Evolutionary conservation across 2,888 invertebrate genomes (phyloP).

Genomic region (Pseudanteris insignis): DNA sequence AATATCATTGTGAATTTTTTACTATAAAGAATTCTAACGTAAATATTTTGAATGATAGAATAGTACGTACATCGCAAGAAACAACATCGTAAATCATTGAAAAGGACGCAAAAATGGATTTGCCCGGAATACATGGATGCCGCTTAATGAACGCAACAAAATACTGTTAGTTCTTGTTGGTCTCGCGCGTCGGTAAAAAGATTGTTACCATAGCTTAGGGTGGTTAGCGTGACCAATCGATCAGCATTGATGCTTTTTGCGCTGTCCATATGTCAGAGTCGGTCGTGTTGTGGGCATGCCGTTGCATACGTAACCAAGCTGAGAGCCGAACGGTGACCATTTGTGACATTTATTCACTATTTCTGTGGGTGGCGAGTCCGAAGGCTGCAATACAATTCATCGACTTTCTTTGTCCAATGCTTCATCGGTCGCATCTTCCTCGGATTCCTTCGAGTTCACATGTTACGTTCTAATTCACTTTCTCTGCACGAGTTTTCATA

Average conservation of each 20-base stretch:
- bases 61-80: too few species aligned
- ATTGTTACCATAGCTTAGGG: slow-evolving; percentile 41
- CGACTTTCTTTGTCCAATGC: slow-evolving; percentile 23
- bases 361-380: slow-evolving; percentile 54
- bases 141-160: too few species aligned
- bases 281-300: slow-evolving; percentile 62
- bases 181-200: too few species aligned
- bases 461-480: too few species aligned
- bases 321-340: slow-evolving; percentile 49
- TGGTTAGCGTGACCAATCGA: slow-evolving; percentile 64
- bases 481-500: slow-evolving; percentile 23
- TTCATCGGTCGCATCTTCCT: slow-evolving; percentile 20
- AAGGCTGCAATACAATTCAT: slow-evolving; percentile 16
- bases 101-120: slow-evolving; percentile 6
- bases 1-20: too few species aligned
- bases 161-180: too few species aligned
- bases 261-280: slow-evolving; percentile 64
- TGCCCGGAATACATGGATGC: background rate
- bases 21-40: too few species aligned
- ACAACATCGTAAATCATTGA: slow-evolving; percentile 11
- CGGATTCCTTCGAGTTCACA: slow-evolving; percentile 11
- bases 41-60: too few species aligned
- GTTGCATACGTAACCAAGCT: slow-evolving; percentile 60
- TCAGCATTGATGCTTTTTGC: slow-evolving; percentile 66
- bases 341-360: slow-evolving; percentile 54